Evolutionary conservation across 2,888 invertebrate species (phyloP), one percentile per base, ranked within the genome.

Genomic region (Brassicogethes aeneus): DNA sequence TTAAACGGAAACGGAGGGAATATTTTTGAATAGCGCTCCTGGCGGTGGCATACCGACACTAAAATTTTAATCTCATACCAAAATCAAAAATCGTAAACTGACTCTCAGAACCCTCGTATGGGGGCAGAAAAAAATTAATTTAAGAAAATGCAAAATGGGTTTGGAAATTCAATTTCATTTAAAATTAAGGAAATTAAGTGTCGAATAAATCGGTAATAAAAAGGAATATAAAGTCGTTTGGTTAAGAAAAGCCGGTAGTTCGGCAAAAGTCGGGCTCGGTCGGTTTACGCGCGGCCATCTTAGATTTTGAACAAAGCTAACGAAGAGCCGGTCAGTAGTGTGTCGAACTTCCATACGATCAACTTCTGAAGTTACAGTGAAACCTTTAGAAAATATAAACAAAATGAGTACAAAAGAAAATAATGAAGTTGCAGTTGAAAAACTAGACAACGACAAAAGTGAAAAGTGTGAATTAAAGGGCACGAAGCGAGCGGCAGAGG

Each of bases 401-500:
- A 71, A 74, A 75, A 85, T 85, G 85, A 85, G 84, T 77, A 76
- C 83, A 72, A 82, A 82, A 73, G 85, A 85, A 73, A 85, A 84
- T 73, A 86, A 84, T 75, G 85, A 87, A 74, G 85, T 86, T 71
- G 85, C 84, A 61, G 84, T 86, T 56, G 86, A 86, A 73, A 86
- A 86, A 78, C 75, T 79, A 65, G 85, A 84, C 66, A 76, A 74
- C 70, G 85, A 85, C 64, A 85, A 85, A 73, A 76, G 76, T 65
- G 72, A 77, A 54, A 86, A 86, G 76, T 82, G 83, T 72, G 85
- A 85, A 67, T 74, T 86, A 66, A 87, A 87, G 75, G 87, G 85
- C 72, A 83, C 84, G 67, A 88, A 88, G 75, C 80, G 88, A 76
- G 80, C 86, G 73, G 85, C 86, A 63, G 87, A 87, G 80, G 87